These are phyloP conservation scores for Argyresthia goedartella DNA, from an alignment of 2,888 invertebrate species.

Conservation along the genomic window DNA sequence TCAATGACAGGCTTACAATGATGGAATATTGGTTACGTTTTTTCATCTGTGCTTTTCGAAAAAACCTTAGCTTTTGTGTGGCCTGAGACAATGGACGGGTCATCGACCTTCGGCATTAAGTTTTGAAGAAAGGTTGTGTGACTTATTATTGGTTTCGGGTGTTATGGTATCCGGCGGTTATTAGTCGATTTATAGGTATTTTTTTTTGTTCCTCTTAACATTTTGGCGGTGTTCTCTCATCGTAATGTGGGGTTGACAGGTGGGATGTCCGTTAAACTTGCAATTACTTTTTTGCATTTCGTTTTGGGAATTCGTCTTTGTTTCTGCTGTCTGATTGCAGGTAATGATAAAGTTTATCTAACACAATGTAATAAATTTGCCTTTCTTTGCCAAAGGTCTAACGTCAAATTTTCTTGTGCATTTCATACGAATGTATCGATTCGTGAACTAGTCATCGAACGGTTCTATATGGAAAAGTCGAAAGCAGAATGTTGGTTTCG, in stretches of 20 bases:
- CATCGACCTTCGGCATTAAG: background rate
- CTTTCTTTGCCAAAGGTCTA: too few relatives aligned
- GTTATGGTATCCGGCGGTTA: constrained; percentile 7
- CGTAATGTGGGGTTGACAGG: background rate
- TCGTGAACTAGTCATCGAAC: too few relatives aligned
- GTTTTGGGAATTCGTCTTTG: too few relatives aligned
- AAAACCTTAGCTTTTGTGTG: constrained; percentile 22
- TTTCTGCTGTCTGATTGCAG: too few relatives aligned
- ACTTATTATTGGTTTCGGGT: background rate
- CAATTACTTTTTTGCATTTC: background rate
- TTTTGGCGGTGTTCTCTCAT: background rate
- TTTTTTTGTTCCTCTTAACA: constrained; percentile 16
- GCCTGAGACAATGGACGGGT: constrained; percentile 44
- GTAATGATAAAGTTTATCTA: too few relatives aligned
- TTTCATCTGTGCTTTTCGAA: constrained; percentile 7
- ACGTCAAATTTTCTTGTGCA: too few relatives aligned
- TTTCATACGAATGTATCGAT: too few relatives aligned
- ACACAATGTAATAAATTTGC: too few relatives aligned
- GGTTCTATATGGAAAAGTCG: too few relatives aligned
- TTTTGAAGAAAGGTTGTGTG: constrained; percentile 1
- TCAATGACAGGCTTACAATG: constrained; percentile 63
- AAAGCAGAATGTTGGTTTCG: too few relatives aligned
- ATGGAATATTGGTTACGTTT: constrained; percentile 45
- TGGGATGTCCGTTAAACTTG: background rate
- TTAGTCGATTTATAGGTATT: constrained; percentile 19